Percentiles rank a stretch among this genome's conserved stretches.
Evolutionary conservation across 2,113 vertebrate genomes (phyloP).

Genomic region (Alectura lathami): DNA sequence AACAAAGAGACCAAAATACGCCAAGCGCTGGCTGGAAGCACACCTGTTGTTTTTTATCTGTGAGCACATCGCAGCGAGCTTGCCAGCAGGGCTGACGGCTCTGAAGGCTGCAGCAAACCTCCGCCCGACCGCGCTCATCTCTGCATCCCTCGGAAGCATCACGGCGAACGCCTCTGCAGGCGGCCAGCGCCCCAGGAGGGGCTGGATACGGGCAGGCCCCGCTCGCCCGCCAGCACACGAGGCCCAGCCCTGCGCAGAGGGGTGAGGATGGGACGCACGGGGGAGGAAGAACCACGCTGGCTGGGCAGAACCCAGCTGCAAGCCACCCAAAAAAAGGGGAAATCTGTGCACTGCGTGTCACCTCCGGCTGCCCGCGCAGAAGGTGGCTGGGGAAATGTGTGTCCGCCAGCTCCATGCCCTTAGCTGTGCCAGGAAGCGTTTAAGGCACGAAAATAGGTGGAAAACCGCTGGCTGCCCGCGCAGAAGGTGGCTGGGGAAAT

Average conservation of each 20-base stretch:
- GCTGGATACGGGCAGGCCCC: fast-evolving
- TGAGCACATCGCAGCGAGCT: fast-evolving
- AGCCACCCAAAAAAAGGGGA: too few relatives aligned
- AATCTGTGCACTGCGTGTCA: too few relatives aligned
- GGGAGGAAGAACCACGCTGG: too few relatives aligned
- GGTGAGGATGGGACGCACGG: too few relatives aligned
- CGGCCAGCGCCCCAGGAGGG: background rate
- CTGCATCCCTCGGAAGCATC: fast-evolving
- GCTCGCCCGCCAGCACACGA: fast-evolving
- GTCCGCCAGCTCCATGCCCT: too few relatives aligned
- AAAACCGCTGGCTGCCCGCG: too few relatives aligned
- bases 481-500: fast-evolving
- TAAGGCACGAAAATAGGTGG: background rate
- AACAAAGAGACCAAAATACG: fast-evolving
- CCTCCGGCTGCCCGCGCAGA: too few relatives aligned
- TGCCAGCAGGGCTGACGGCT: background rate
- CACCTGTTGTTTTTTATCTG: background rate
- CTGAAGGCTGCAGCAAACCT: background rate
- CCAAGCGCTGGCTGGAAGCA: fast-evolving
- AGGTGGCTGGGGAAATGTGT: fast-evolving
- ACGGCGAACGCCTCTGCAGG: background rate
- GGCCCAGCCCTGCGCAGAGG: fast-evolving
- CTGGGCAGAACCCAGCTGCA: too few relatives aligned
- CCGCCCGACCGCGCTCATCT: background rate
- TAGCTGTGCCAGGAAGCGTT: too few relatives aligned